Conservation (phyloP, 2,113 vertebrate species). For the Cinclus mexicanus region DNA sequence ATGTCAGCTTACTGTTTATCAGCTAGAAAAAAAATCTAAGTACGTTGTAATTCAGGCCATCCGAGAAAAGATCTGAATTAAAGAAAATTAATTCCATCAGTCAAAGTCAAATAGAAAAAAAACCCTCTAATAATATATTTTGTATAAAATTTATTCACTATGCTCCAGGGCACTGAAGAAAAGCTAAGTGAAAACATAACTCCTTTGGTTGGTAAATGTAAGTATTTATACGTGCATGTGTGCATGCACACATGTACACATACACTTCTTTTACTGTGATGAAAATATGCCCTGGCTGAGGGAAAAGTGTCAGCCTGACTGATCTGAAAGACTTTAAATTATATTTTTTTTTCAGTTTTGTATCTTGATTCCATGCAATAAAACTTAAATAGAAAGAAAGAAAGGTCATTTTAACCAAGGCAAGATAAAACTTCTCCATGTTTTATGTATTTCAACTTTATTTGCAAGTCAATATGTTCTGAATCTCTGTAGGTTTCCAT, state of each 20-base stretch:
- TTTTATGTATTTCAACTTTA: conserved; percentile 48
- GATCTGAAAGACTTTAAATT: not conserved
- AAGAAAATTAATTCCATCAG: conserved; percentile 46
- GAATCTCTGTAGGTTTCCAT: conserved; percentile 8
- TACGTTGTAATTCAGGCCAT: not conserved
- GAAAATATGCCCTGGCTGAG: not conserved
- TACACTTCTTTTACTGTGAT: not conserved
- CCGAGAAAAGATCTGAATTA: conserved; percentile 21
- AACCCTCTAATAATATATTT: not conserved
- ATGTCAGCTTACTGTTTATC: conserved; percentile 12
- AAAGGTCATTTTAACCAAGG: conserved; percentile 14
- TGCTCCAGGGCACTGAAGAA: not conserved
- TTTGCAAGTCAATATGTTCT: conserved; percentile 56
- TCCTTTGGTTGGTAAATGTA: not conserved
- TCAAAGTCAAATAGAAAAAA: conserved; percentile 23
- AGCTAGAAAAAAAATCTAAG: conserved; percentile 38
- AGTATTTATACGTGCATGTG: not conserved
- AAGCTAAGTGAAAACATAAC: not conserved
- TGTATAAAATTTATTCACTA: not conserved
- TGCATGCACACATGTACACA: not conserved
- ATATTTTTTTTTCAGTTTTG: not conserved
- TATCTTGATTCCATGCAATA: conserved; percentile 6
- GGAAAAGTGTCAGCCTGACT: not conserved
- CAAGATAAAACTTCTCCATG: conserved; percentile 4
- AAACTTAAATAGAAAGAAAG: not conserved